A percentile compares a stretch with the other conserved stretches of the same genome.
These are phyloP conservation scores for Daktulosphaira vitifoliae DNA, from an alignment of 1,140 invertebrate species.

Conservation along the genomic window DNA sequence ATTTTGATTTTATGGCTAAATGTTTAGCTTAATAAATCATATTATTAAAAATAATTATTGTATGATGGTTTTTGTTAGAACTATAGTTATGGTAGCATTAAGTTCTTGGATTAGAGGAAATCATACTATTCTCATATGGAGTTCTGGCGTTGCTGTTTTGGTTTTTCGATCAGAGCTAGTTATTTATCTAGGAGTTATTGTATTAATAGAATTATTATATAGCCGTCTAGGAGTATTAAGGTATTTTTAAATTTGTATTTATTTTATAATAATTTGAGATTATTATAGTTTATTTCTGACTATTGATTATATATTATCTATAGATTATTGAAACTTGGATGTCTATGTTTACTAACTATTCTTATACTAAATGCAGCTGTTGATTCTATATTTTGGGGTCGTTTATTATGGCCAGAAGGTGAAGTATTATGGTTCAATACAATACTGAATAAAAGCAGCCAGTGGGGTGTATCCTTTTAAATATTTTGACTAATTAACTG, in stretches of 20 bases:
- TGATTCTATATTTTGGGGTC: constrained; percentile 90
- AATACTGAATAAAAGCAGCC: constrained; percentile 84
- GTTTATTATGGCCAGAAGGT: constrained; percentile 91
- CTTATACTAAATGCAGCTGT: constrained; percentile 65
- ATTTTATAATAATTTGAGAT: not conserved
- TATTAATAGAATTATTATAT: constrained; percentile 65
- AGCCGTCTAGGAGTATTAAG: constrained; percentile 46
- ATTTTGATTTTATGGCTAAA: too few relatives aligned
- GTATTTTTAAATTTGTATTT: constrained; percentile 38
- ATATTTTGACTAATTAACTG: too few relatives aligned
- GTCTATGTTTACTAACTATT: constrained; percentile 60
- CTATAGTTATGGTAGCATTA: constrained; percentile 78
- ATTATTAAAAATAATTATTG: not conserved
- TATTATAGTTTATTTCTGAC: not conserved
- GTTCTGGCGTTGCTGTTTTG: constrained; percentile 75
- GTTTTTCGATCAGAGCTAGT: constrained; percentile 86
- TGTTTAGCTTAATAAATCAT: too few relatives aligned
- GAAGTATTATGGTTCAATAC: constrained; percentile 96
- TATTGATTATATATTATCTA: constrained; percentile 42
- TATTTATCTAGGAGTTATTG: constrained; percentile 76
- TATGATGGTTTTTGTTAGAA: constrained; percentile 38
- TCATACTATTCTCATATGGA: constrained; percentile 67
- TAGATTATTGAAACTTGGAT: constrained; percentile 61
- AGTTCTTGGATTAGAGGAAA: constrained; percentile 74
- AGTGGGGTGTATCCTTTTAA: constrained; percentile 92